Evolutionary conservation across 2,797 vertebrate species (phyloP).

Genomic region (Meriones psammophilus): DNA sequence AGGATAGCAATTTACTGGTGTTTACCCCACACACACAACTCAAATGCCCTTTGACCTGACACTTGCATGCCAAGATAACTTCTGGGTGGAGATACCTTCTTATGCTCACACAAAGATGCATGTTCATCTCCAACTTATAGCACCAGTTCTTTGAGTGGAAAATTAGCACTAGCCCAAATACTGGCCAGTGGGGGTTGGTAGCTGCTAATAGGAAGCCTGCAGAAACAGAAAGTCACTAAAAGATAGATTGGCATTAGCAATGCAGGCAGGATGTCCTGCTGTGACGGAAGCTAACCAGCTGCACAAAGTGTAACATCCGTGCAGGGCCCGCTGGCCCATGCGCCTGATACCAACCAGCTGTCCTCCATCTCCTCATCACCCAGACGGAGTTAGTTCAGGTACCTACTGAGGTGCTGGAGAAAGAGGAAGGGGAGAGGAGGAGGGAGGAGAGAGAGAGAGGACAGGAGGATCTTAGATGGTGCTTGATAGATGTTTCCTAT

Average conservation of each 20-base stretch:
- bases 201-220: background rate
- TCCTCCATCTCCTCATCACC: background rate
- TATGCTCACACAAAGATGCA: background rate
- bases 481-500: background rate
- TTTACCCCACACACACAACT: background rate
- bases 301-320: background rate
- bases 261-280: background rate
- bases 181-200: background rate
- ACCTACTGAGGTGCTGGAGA: background rate
- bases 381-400: background rate
- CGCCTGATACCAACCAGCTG: background rate
- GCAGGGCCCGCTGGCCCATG: background rate
- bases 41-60: background rate
- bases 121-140: background rate
- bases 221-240: background rate
- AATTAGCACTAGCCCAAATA: background rate
- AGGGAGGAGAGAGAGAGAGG: background rate
- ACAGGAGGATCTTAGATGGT: background rate
- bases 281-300: background rate
- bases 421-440: background rate
- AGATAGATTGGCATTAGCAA: background rate
- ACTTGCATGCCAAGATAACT: background rate
- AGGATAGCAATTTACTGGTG: fast-evolving
- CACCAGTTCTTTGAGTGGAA: background rate
- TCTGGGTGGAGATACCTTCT: background rate